Evolutionary conservation across 2,888 invertebrate genomes (phyloP), one percentile per base, ranked within the genome.

Genomic region (Balanococcus diminutus): DNA sequence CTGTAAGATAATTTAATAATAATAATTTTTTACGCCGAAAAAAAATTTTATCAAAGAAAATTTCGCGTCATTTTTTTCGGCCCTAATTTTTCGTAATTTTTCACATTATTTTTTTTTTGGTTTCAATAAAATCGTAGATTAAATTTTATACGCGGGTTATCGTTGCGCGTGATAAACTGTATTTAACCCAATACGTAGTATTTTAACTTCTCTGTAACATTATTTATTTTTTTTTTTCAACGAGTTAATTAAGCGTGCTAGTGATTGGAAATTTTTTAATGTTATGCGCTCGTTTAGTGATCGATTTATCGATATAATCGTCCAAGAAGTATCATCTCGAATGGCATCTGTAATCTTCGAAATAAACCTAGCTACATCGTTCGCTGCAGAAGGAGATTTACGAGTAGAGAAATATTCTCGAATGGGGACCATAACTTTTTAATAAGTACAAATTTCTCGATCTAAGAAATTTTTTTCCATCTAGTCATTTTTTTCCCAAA

Each of bases 301-400:
- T 67, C 25, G n/a, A 67, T 25, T 67, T 28, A 16, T 67, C 67
- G 67, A 31, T 31, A 67, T 67, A 31, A 67, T 67, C 1, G 67
- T 28, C n/a, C 11, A 28, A 25, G 67, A 67, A 67, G 67, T 67
- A 67, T 67, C 67, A 51, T 51, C 51, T 67, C 61, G 61, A 67
- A 67, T 67, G 61, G 61, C 61, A 25, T 22, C 61, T 22, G 61
- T 28, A 28, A 67, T 11, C 4, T 14, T 67, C 9, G 25, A 67
- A 67, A 67, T 67, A 25, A 28, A 67, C 28, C 28, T 67, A 28
- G 51, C 6, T 51, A 19, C 51, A 19, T 67, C 11, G 9, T 67
- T 67, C 3, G 61, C 28, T 56, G 56, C 3, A 2, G 22, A 19
- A 4, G 61, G 51, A 19, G 51, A 51, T 51, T 51, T 51, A 8